phyloP scores from a whole-genome alignment of 2,113 vertebrate species.

The Taxidea taxus region DNA sequence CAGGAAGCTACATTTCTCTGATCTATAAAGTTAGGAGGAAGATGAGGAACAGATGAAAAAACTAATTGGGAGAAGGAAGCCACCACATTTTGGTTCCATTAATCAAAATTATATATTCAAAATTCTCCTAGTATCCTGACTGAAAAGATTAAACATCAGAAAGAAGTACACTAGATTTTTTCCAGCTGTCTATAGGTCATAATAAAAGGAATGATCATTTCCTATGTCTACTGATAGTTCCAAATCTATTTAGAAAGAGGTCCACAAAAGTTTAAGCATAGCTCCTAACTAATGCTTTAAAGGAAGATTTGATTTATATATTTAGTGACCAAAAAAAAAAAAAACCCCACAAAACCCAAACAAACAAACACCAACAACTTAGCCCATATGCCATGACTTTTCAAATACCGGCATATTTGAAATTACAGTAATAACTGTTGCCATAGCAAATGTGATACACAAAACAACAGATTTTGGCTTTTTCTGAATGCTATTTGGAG shows the following conservation, averaged over 20 bases:
- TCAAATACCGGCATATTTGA: constrained; percentile 28
- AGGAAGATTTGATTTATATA: neutral
- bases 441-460: constrained; percentile 13
- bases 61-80: neutral
- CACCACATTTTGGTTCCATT: neutral
- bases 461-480: neutral
- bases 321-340: neutral
- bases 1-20: constrained; percentile 52
- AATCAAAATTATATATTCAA: neutral
- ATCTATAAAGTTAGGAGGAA: constrained; percentile 46
- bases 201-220: neutral
- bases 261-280: neutral
- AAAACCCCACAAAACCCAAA: neutral
- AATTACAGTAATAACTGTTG: neutral
- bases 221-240: neutral
- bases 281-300: neutral
- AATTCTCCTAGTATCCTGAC: neutral
- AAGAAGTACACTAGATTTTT: neutral
- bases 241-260: constrained; percentile 10
- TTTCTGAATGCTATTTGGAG: neutral
- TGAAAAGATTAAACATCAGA: neutral
- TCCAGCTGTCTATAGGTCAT: neutral
- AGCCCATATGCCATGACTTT: neutral
- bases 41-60: constrained; percentile 18
- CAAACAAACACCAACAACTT: neutral